These are phyloP conservation scores for Perognathus longimembris DNA, from an alignment of 2,113 vertebrate genomes.

Conservation along the genomic window DNA sequence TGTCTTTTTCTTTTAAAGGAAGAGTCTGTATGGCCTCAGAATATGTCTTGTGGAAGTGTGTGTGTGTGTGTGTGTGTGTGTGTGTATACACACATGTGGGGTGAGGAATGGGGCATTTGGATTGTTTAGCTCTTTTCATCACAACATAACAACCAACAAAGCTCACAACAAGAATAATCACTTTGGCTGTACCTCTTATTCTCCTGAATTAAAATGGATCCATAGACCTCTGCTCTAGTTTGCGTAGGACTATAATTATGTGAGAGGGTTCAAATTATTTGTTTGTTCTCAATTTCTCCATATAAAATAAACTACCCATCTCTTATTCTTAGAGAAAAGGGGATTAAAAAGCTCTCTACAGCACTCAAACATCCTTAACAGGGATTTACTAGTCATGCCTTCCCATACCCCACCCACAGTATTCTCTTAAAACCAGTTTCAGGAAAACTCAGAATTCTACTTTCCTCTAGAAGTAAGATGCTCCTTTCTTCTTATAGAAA, in stretches of 20 bases:
- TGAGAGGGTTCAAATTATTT: not conserved
- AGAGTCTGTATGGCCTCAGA: not conserved
- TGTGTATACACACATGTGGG: fast-evolving
- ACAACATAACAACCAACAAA: not conserved
- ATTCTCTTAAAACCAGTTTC: not conserved
- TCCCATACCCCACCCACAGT: not conserved
- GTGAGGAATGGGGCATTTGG: not conserved
- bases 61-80: fast-evolving
- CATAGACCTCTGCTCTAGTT: not conserved
- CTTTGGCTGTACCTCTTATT: not conserved
- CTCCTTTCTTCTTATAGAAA: not conserved
- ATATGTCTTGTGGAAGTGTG: not conserved
- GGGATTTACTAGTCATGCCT: not conserved
- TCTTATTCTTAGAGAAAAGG: not conserved
- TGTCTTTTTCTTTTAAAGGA: not conserved
- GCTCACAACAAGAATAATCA: not conserved
- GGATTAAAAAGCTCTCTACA: not conserved
- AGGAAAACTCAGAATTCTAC: not conserved
- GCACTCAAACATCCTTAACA: not conserved
- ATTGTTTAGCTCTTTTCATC: not conserved
- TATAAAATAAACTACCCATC: not conserved
- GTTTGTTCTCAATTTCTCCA: slow-evolving; percentile 1
- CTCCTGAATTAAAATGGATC: not conserved
- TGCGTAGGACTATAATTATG: not conserved
- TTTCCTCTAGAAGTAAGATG: not conserved